phyloP scores from a whole-genome alignment of 2,797 vertebrate genomes.

The Menidia menidia region DNA sequence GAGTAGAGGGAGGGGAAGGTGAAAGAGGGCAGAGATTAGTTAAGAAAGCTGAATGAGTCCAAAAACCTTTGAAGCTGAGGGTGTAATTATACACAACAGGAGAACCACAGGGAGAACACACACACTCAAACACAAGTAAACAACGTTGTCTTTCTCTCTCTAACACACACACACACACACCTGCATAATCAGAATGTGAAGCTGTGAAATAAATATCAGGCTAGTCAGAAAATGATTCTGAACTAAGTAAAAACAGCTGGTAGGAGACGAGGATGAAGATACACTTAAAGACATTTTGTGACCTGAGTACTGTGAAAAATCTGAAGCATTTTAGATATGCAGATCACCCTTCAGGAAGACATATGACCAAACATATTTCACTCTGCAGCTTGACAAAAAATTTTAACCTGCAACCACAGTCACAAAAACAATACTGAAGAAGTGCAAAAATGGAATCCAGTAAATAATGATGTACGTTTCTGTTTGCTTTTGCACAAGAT shows the following conservation, averaged over 20 bases:
- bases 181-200: slow-evolving; percentile 31
- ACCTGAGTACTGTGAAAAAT: slow-evolving; percentile 10
- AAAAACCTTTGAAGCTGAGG: slow-evolving; percentile 66
- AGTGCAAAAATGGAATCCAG: neutral
- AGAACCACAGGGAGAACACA: slow-evolving; percentile 38
- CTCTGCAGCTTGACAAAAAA: neutral
- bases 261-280: neutral
- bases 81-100: slow-evolving; percentile 72
- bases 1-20: slow-evolving; percentile 10
- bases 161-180: slow-evolving; percentile 28
- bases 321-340: slow-evolving; percentile 7
- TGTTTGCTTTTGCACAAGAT: slow-evolving; percentile 1
- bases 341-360: neutral
- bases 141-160: slow-evolving; percentile 12
- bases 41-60: slow-evolving; percentile 64
- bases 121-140: slow-evolving; percentile 21
- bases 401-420: slow-evolving; percentile 1
- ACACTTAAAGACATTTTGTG: slow-evolving; percentile 5
- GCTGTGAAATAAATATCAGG: slow-evolving; percentile 43
- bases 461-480: neutral
- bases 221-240: slow-evolving; percentile 20
- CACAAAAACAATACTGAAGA: slow-evolving; percentile 7
- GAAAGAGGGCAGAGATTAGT: slow-evolving; percentile 34
- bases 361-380: slow-evolving; percentile 3
- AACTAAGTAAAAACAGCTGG: slow-evolving; percentile 27